phyloP scores from a whole-genome alignment of 2,113 vertebrate species.

The Phaethornis superciliosus region DNA sequence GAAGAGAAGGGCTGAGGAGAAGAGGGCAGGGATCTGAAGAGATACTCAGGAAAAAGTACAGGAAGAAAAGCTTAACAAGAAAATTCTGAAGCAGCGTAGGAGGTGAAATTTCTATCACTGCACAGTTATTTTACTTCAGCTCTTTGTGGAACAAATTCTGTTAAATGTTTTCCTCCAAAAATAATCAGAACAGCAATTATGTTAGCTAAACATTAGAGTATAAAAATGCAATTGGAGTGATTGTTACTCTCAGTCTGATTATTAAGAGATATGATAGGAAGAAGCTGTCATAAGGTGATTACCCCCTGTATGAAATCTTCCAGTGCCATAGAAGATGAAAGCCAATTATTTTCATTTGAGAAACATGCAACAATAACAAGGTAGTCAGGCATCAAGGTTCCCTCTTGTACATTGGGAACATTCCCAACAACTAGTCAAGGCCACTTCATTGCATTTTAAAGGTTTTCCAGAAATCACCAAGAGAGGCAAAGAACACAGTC shows the following conservation, averaged over 20 bases:
- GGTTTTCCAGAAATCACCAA: background rate
- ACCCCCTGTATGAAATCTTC: accelerated
- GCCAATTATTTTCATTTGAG: background rate
- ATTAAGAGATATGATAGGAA: background rate
- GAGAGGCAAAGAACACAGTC: background rate
- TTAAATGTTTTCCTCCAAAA: constrained; percentile 7
- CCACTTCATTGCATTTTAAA: background rate
- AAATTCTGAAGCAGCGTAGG: background rate
- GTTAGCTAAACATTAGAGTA: background rate
- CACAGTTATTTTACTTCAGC: background rate
- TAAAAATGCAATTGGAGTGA: background rate
- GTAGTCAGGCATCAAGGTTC: background rate
- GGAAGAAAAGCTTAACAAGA: background rate
- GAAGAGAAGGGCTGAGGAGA: background rate
- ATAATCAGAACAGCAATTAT: background rate
- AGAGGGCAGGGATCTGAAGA: background rate
- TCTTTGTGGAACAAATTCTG: background rate
- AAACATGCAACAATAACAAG: background rate
- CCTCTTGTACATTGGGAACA: background rate
- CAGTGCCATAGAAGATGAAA: background rate
- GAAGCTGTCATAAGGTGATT: background rate
- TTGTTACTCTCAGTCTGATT: background rate
- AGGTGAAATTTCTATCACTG: background rate
- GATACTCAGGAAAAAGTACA: background rate
- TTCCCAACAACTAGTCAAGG: background rate